Percentiles rank a stretch among this genome's conserved stretches.
phyloP scores from a whole-genome alignment of 2,888 invertebrate species.

The Drosophila ustulata region DNA sequence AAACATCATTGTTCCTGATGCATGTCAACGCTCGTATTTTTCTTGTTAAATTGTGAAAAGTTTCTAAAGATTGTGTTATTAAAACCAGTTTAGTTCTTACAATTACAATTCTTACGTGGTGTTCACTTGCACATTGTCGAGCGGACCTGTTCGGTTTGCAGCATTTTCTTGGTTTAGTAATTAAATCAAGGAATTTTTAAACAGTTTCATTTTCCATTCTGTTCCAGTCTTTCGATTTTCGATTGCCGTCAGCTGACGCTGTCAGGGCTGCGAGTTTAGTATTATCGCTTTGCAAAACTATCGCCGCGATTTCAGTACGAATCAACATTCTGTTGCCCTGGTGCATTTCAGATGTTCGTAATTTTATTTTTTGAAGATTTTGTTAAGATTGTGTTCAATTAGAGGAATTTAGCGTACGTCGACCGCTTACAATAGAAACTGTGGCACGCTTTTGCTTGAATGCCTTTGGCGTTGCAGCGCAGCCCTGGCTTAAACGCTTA shows the following conservation, averaged over 20 bases:
- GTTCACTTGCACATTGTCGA: no score
- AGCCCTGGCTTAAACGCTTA: slow-evolving; percentile 25
- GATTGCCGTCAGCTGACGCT: slow-evolving; percentile 13
- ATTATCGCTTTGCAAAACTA: neutral
- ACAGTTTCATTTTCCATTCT: slow-evolving; percentile 36
- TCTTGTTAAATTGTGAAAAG: no score
- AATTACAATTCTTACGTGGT: no score
- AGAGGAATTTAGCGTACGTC: neutral
- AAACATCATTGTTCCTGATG: no score
- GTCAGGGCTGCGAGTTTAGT: neutral
- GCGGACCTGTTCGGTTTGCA: slow-evolving; percentile 79
- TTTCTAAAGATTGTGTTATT: no score
- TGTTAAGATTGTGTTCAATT: neutral
- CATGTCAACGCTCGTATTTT: no score
- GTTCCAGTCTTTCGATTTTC: slow-evolving; percentile 32
- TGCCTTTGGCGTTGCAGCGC: neutral
- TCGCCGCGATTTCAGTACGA: neutral
- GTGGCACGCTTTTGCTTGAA: neutral
- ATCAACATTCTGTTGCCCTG: neutral
- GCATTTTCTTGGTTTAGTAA: slow-evolving; percentile 27
- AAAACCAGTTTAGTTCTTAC: no score
- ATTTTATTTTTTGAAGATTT: neutral
- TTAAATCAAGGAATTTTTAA: slow-evolving; percentile 34
- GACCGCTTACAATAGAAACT: neutral
- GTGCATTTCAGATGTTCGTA: neutral